Percentiles rank a stretch among this genome's conserved stretches.
These are phyloP conservation scores for Remorina albescens DNA, from an alignment of 2,797 vertebrate genomes.

Conservation along the genomic window DNA sequence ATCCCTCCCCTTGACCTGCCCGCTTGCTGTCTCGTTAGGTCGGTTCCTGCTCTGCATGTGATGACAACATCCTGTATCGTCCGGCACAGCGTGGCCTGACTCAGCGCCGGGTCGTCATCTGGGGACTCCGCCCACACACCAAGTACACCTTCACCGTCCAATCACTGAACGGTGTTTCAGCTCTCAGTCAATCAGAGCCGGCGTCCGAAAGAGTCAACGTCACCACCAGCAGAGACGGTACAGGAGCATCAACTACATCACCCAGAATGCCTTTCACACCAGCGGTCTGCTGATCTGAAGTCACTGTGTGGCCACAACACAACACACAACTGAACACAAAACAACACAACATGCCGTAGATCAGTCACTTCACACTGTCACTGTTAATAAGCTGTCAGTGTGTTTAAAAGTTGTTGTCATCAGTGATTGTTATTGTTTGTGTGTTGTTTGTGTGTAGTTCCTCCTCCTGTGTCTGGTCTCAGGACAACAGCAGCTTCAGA, in stretches of 20 bases:
- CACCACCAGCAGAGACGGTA: slow-evolving; percentile 89
- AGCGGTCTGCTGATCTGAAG: no score
- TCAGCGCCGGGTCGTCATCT: slow-evolving; percentile 78
- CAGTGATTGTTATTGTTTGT: no score
- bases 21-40: slow-evolving; percentile 36
- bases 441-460: slow-evolving; percentile 79
- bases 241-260: background rate
- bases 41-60: slow-evolving; percentile 77
- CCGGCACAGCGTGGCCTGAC: slow-evolving; percentile 74
- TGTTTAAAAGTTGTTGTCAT: no score
- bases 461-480: slow-evolving; percentile 82
- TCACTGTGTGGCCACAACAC: no score
- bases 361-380: no score
- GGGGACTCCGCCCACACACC: slow-evolving; percentile 86
- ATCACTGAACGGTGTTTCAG: slow-evolving; percentile 86
- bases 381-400: no score
- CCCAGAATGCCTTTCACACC: slow-evolving; percentile 24
- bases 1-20: background rate
- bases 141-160: slow-evolving; percentile 86
- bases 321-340: no score
- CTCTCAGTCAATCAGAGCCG: slow-evolving; percentile 76
- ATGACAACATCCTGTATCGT: slow-evolving; percentile 78
- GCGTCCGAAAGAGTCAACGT: slow-evolving; percentile 84
- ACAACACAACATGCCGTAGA: no score
- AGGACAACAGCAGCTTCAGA: slow-evolving; percentile 77